Percentiles rank a stretch among this genome's conserved stretches.
phyloP scores from a whole-genome alignment of 2,888 invertebrate genomes.

The Apotomis turbidana region DNA sequence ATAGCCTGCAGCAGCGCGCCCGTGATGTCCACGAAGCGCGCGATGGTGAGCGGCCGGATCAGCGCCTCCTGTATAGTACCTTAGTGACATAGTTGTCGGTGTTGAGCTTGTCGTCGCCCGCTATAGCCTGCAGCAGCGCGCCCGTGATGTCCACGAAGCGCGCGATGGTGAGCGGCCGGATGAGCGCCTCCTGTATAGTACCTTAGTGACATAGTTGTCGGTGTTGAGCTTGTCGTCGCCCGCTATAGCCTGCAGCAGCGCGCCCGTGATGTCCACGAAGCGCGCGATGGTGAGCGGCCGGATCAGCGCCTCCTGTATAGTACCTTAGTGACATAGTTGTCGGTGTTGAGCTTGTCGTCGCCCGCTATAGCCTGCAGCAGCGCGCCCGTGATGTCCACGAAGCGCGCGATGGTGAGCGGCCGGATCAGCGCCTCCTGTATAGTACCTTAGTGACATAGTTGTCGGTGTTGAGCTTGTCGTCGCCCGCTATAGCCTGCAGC shows the following conservation, averaged over 20 bases:
- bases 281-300: background rate
- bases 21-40: conserved; percentile 72
- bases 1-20: conserved; percentile 60
- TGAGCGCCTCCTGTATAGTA: background rate
- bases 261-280: background rate
- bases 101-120: background rate
- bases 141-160: background rate
- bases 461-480: background rate
- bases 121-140: background rate
- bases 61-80: conserved; percentile 48
- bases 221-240: background rate
- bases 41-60: conserved; percentile 74
- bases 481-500: background rate
- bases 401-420: background rate
- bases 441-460: background rate
- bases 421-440: background rate
- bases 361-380: background rate
- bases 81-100: background rate
- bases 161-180: background rate
- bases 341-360: background rate
- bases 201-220: background rate
- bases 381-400: background rate
- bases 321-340: background rate
- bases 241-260: background rate
- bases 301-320: background rate